Base-by-base conservation (phyloP, 2,113 vertebrate species). In the Elephantulus edwardii region DNA sequence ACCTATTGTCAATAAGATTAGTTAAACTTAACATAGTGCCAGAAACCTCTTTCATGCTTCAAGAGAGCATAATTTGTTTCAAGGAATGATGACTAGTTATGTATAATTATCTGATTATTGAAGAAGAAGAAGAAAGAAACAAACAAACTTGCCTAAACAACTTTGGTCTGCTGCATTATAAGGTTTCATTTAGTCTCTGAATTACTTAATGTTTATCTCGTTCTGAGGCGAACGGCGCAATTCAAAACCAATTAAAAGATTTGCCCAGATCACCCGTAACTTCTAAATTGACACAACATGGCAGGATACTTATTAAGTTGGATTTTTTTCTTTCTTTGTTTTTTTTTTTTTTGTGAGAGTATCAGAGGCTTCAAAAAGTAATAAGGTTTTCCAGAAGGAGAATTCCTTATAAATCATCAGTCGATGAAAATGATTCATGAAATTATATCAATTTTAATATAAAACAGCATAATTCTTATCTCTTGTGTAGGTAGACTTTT, bases 361-460 rank as follows among this genome's bases (percentile, higher is more conserved):
- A 74, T 86, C 91, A 35, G 30, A 79, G 50, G 33, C 91, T 94
- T 94, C 68, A 89, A 88, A 91, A 95, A 94, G 77, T 93, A 93
- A 96, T 95, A 44, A 95, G 60, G 62, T 94, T 95, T 92, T 90
- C 68, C n/a, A 86, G 91, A 88, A 86, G 52, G 62, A 52, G 48
- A 95, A 60, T 64, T 52, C 79, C 86, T 95, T 96, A 90, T 91
- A 95, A 95, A 89, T 93, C 94, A 93, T 86, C 83, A 94, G 76
- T 91, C 89, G 95, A 88, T 95, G 85, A 95, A 94, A 92, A 93
- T 95, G 91, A 95, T 90, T 96, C 95, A 96, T 95, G 92, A 93
- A 96, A 95, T 94, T 93, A 89, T 92, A 96, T 95, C 95, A 95
- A 95, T 96, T 96, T 96, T 95, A 93, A 95, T 95, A 96, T 95